Evolutionary conservation across 1,140 invertebrate genomes (phyloP).

Genomic region (Diachasmimorpha longicaudata): DNA sequence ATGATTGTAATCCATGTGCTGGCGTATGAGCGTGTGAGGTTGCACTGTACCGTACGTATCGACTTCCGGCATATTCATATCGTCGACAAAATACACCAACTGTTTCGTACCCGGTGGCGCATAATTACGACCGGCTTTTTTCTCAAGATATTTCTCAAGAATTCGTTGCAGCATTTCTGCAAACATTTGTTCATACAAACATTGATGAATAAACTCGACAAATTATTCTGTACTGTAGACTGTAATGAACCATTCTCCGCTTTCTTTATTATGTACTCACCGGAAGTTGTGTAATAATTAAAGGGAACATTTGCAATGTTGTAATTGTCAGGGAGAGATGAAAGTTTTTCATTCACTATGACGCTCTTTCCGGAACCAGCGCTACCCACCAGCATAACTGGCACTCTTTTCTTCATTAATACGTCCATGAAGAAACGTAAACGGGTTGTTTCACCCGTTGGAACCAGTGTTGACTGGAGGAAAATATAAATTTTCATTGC

Average conservation of each 20-base stretch:
- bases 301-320: constrained; percentile 89
- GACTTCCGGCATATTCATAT: constrained; percentile 97
- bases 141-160: constrained; percentile 91
- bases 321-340: constrained; percentile 76
- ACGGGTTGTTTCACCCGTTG: constrained; percentile 87
- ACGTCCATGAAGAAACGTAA: constrained; percentile 90
- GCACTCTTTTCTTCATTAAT: constrained; percentile 79
- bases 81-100: constrained; percentile 95
- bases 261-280: constrained; percentile 51
- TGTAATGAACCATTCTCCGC: neutral
- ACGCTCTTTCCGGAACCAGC: constrained; percentile 90
- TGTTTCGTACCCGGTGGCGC: constrained; percentile 90
- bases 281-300: constrained; percentile 95
- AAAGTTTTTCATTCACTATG: constrained; percentile 84
- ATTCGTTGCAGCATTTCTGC: constrained; percentile 88
- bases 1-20: constrained; percentile 94
- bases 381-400: constrained; percentile 89
- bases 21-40: constrained; percentile 90
- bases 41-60: constrained; percentile 95
- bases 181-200: constrained; percentile 21
- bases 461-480: constrained; percentile 77
- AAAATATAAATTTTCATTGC: neutral
- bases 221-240: neutral
- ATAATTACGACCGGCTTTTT: constrained; percentile 92
- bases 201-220: neutral